Base-by-base conservation (phyloP, 2,888 invertebrate genomes). In the Polyommatus icarus region DNA sequence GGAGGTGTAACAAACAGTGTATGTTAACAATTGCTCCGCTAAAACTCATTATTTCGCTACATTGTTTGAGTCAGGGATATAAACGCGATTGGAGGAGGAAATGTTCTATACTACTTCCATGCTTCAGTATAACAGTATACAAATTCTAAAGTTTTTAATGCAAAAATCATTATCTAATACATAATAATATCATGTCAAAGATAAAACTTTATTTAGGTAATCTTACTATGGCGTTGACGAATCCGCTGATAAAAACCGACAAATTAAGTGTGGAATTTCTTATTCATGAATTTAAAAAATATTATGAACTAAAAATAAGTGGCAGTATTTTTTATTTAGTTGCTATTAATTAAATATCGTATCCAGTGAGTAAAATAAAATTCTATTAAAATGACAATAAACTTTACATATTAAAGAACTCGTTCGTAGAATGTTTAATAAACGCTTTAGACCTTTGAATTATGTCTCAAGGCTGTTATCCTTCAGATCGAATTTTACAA, bases 331-430 rank as follows among this genome's bases (percentile, higher is more conserved):
- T 46, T 12, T 72, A n/a, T 72, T 73, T 12, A 40, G n/a, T 72
- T 40, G 8, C 10, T 54, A 29, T 72, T 18, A 32, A 36, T 72
- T n/a, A n/a, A 40, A 20, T 46, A 50, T 18, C 12, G 50, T 29
- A 50, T 29, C n/a, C n/a, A 72, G 40, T 72, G 4, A 20, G 20
- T 72, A 10, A n/a, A 40, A 67, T 72, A 36, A 40, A 72, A 40
- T 72, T 72, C 10, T 72, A 40, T 72, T n/a, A 72, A 40, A 40
- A 40, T 71, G 36, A 71, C 36, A 71, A 71, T 72, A 75, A 54
- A 8, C 29, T 32, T 29, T 67, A 15, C 24, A 29, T 54, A 75
- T 46, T 50, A 54, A 50, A 54, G n/a, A 75, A 75, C 75, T 50
- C 54, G 75, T 75, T 75, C 46, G 12, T 24, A 50, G 29, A 73